These are phyloP conservation scores for Chrysemys picta DNA, from an alignment of 2,113 vertebrate genomes.

Conservation along the genomic window DNA sequence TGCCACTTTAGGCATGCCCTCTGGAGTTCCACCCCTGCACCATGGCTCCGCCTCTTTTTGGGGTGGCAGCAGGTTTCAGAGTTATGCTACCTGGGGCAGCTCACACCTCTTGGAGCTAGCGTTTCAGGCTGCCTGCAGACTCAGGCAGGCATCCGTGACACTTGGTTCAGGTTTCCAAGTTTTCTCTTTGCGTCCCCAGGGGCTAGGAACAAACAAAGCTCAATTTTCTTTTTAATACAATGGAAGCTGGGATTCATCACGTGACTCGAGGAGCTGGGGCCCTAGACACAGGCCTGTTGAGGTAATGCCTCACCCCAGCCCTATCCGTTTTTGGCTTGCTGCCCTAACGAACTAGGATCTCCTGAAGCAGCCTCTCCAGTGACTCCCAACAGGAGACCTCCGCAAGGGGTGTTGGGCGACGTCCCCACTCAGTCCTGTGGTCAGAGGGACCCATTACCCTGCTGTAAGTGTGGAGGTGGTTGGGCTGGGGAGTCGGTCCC, in stretches of 20 bases:
- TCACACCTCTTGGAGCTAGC: accelerated
- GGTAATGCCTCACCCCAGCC: too few species aligned
- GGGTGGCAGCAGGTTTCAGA: accelerated
- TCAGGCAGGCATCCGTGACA: accelerated
- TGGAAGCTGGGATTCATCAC: neutral
- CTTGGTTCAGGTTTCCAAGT: neutral
- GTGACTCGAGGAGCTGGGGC: neutral
- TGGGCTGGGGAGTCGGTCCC: neutral
- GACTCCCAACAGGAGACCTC: neutral
- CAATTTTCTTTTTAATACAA: neutral
- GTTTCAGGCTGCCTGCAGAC: neutral
- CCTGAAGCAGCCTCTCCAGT: neutral
- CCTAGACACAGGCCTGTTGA: neutral
- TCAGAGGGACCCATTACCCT: neutral
- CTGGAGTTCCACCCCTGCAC: accelerated
- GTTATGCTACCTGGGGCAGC: accelerated
- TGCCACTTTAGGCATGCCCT: accelerated
- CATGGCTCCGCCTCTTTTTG: accelerated
- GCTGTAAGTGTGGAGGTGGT: neutral
- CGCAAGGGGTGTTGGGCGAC: too few species aligned
- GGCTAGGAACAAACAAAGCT: neutral
- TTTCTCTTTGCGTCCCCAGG: neutral
- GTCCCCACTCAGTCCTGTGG: neutral
- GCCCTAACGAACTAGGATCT: neutral
- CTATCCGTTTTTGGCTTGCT: too few species aligned